Evolutionary conservation across 2,797 vertebrate genomes (phyloP).

Genomic region (Falco columbarius): DNA sequence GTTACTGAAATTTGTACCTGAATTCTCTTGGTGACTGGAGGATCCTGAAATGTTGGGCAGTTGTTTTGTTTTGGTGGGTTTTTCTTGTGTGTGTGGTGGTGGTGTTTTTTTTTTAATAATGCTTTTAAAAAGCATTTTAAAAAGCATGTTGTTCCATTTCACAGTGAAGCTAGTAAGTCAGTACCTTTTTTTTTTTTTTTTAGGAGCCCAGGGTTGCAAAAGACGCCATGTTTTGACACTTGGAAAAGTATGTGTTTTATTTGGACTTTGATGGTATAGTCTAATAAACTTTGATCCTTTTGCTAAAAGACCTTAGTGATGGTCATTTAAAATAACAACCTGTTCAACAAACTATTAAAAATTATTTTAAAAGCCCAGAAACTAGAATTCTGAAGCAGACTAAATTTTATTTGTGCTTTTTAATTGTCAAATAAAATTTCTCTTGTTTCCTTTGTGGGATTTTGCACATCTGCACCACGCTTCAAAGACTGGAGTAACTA

Average conservation of each 20-base stretch:
- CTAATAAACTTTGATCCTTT: background rate
- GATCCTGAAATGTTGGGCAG: background rate
- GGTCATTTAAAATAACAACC: background rate
- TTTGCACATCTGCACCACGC: background rate
- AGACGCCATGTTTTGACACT: background rate
- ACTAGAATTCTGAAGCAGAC: background rate
- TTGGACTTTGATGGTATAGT: background rate
- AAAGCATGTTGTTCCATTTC: slow-evolving; percentile 30
- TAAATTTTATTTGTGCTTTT: background rate
- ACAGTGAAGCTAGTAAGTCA: slow-evolving; percentile 8
- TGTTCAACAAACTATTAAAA: background rate
- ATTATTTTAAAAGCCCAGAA: rapidly evolving
- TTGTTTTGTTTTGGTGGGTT: background rate
- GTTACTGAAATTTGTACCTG: background rate
- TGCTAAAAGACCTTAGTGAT: background rate
- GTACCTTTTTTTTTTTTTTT: background rate
- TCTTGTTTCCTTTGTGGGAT: background rate
- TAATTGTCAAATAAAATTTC: background rate
- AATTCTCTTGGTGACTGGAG: background rate
- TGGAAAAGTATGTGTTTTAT: background rate
- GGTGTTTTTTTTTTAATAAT: background rate
- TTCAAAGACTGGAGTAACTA: background rate
- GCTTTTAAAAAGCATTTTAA: background rate
- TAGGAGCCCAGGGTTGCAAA: slow-evolving; percentile 6
- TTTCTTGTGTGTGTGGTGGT: rapidly evolving